Evolutionary conservation across 2,797 vertebrate species (phyloP).

Genomic region (Alosa sapidissima): DNA sequence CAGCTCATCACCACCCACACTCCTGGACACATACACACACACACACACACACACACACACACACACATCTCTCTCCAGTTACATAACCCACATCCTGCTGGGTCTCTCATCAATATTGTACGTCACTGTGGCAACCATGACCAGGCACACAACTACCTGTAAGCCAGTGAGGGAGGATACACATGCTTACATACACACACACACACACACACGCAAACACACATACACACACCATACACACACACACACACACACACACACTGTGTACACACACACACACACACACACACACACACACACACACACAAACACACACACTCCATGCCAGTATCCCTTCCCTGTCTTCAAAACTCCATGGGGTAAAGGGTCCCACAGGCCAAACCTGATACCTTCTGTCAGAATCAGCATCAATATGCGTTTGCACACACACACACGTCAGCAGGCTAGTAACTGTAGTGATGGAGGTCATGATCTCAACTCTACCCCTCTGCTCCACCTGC

Average conservation of each 20-base stretch:
- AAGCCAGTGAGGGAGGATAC: background rate
- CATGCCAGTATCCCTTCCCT: background rate
- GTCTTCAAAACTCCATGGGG: conserved; percentile 31
- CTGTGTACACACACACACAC: background rate
- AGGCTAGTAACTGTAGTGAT: background rate
- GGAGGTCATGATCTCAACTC: background rate
- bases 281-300: conserved; percentile 16
- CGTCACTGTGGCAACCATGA: conserved; percentile 44
- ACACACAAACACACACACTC: conserved; percentile 25
- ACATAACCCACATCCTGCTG: conserved; percentile 26
- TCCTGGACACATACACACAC: background rate
- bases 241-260: background rate
- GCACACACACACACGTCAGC: background rate
- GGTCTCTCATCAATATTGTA: conserved; percentile 59
- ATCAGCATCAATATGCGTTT: background rate
- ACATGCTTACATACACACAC: background rate
- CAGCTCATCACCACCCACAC: background rate
- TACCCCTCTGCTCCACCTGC: background rate
- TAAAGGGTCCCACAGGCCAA: conserved; percentile 27
- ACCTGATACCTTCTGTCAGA: background rate
- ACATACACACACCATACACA: background rate
- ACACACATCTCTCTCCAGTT: background rate
- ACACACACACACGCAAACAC: conserved; percentile 2
- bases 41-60: background rate
- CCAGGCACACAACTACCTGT: conserved; percentile 42